Conservation (phyloP, 2,113 vertebrate genomes). For the Poicephalus meyeri region DNA sequence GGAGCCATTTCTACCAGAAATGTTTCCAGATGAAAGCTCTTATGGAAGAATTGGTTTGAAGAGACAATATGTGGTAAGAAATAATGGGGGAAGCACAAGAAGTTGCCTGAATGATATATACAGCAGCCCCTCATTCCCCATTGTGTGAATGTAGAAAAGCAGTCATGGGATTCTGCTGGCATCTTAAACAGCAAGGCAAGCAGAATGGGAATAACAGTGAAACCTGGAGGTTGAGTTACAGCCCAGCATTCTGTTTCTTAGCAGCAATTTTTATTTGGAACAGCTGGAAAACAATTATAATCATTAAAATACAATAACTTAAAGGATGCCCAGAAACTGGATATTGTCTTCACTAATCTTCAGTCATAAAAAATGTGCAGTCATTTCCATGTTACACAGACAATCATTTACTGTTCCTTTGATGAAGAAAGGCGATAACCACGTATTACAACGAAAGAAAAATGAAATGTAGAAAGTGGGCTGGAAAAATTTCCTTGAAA, state of each 20-base stretch:
- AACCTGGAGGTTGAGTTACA: conserved; percentile 40
- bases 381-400: background rate
- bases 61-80: background rate
- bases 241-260: background rate
- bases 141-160: conserved; percentile 1
- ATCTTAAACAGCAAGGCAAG: background rate
- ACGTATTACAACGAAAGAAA: background rate
- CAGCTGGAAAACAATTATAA: conserved; percentile 47
- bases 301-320: conserved; percentile 26
- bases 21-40: background rate
- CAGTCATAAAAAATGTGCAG: conserved; percentile 12
- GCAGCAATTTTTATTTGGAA: conserved; percentile 10
- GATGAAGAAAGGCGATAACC: conserved; percentile 2
- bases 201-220: background rate
- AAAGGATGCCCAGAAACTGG: conserved; percentile 7
- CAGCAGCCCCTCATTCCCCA: background rate
- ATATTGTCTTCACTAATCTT: conserved; percentile 15
- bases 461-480: background rate
- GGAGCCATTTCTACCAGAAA: background rate
- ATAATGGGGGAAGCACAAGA: background rate
- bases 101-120: background rate
- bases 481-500: conserved; percentile 8
- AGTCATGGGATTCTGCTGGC: background rate
- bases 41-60: background rate
- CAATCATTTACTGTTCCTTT: background rate